These are phyloP conservation scores for Glaucidium brasilianum DNA, from an alignment of 2,113 vertebrate species.

Conservation along the genomic window DNA sequence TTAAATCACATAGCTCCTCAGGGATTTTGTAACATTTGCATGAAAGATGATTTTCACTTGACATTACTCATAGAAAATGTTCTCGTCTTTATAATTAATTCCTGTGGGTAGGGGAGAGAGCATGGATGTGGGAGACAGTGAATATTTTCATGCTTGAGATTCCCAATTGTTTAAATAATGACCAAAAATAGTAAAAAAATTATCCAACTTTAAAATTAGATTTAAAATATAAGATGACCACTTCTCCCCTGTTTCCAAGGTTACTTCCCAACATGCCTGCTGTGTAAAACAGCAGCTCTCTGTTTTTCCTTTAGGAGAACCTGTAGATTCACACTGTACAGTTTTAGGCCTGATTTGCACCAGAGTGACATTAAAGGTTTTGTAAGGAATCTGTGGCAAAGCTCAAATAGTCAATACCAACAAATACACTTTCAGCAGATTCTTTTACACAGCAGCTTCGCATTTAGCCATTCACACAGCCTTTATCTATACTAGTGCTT, in stretches of 20 bases:
- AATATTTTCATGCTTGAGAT: background rate
- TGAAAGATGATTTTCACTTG: background rate
- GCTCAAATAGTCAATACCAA: background rate
- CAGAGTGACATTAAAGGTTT: background rate
- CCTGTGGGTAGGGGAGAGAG: background rate
- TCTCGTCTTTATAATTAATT: background rate
- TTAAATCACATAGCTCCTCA: background rate
- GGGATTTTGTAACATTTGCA: background rate
- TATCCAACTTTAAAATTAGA: background rate
- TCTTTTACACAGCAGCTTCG: background rate
- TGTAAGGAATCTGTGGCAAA: background rate
- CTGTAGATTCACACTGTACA: background rate
- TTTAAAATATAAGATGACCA: background rate
- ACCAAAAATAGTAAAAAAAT: background rate
- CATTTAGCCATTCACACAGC: background rate
- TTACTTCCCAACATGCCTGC: background rate
- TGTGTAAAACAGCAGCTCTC: background rate
- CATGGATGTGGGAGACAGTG: background rate
- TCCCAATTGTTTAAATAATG: background rate
- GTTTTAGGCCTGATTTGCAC: background rate
- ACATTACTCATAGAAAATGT: background rate
- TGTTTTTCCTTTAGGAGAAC: background rate
- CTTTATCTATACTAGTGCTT: rapidly evolving
- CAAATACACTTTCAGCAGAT: background rate
- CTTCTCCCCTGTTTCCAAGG: background rate